Percentiles rank a stretch among this genome's conserved stretches.
These are phyloP conservation scores for Torymus aiolomorphi DNA, from an alignment of 2,888 invertebrate genomes.

Conservation along the genomic window DNA sequence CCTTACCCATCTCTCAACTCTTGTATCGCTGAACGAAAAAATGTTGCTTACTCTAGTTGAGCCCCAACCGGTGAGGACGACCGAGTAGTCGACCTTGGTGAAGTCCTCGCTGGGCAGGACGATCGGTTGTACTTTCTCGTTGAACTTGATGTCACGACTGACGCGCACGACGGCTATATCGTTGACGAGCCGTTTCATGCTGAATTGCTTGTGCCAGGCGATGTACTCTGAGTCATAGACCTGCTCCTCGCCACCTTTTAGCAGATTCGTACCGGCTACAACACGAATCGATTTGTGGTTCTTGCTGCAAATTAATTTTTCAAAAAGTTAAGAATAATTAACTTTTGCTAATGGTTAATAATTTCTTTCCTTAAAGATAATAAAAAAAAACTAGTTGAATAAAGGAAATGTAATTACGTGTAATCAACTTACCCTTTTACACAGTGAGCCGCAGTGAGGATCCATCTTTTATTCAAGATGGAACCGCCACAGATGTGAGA, in stretches of 20 bases:
- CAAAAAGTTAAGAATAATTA: too few species aligned
- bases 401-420: not conserved
- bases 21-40: too few species aligned
- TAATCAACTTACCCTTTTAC: conserved; percentile 15
- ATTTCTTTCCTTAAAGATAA: too few species aligned
- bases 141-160: conserved; percentile 59
- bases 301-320: not conserved
- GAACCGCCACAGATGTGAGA: conserved; percentile 47
- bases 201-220: conserved; percentile 58
- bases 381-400: too few species aligned
- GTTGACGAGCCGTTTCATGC: conserved; percentile 47
- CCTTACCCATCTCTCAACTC: too few species aligned
- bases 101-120: conserved; percentile 58
- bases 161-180: conserved; percentile 67
- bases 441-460: conserved; percentile 50
- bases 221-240: conserved; percentile 56
- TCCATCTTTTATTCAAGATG: conserved; percentile 45
- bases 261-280: conserved; percentile 50
- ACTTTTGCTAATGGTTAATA: too few species aligned
- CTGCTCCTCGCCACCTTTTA: conserved; percentile 67
- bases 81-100: conserved; percentile 58
- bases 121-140: conserved; percentile 62
- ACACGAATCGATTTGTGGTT: not conserved
- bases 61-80: conserved; percentile 68
- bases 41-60: conserved; percentile 59